These are phyloP conservation scores for Sweltsa coloradensis DNA, from an alignment of 1,140 invertebrate genomes.

Conservation along the genomic window DNA sequence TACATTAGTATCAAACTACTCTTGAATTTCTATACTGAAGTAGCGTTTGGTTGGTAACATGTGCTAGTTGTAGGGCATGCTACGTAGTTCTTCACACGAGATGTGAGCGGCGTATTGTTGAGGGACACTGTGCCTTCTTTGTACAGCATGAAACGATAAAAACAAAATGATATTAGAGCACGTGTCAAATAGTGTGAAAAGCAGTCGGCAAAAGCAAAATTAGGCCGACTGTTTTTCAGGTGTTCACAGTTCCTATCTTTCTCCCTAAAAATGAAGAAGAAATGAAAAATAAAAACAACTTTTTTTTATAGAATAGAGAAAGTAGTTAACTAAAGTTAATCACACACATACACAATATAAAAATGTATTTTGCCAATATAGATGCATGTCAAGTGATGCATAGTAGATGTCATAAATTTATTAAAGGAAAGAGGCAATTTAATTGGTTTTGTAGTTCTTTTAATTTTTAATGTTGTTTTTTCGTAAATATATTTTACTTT, in stretches of 20 bases:
- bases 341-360: conserved; percentile 12
- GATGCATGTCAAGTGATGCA: conserved; percentile 6
- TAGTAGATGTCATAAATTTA: conserved; percentile 7
- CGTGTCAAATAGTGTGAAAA: conserved; percentile 19
- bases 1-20: no score
- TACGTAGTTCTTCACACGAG: conserved; percentile 1
- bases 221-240: conserved; percentile 14
- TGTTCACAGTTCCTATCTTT: conserved; percentile 23
- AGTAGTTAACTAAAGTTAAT: conserved; percentile 1
- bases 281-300: conserved; percentile 9
- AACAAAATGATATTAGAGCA: conserved; percentile 19
- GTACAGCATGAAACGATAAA: conserved; percentile 15
- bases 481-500: neutral
- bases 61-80: conserved; percentile 2
- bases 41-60: conserved; percentile 4
- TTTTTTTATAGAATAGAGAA: conserved; percentile 15
- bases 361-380: conserved; percentile 10
- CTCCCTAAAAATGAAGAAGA: conserved; percentile 16
- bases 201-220: conserved; percentile 6
- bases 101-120: conserved; percentile 12
- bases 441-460: conserved; percentile 2
- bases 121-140: conserved; percentile 20
- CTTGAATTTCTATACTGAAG: no score
- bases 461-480: neutral
- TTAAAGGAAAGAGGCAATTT: conserved; percentile 7